A percentile compares a stretch with the other conserved stretches of the same genome.
Conservation (phyloP, 2,888 invertebrate genomes). For the Meganola albula region DNA sequence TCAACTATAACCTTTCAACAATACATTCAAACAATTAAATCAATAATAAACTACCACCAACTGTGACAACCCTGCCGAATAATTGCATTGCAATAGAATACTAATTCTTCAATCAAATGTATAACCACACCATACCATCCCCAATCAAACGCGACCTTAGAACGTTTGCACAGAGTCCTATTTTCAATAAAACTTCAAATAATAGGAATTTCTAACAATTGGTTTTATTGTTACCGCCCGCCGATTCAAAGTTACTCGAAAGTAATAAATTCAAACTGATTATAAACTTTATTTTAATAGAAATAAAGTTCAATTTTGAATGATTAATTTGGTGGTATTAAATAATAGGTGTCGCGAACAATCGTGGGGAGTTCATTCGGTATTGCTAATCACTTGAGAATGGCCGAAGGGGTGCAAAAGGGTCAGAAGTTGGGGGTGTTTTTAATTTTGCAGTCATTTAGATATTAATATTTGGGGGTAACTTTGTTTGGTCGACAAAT, state of each 20-base stretch:
- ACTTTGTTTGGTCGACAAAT: constrained; percentile 28
- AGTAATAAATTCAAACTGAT: constrained; percentile 23
- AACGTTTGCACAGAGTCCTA: constrained; percentile 30
- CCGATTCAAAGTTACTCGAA: constrained; percentile 54
- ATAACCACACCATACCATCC: constrained; percentile 26
- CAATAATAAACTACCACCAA: constrained; percentile 11
- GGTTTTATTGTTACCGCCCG: constrained; percentile 74
- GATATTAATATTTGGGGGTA: constrained; percentile 29
- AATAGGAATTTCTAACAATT: constrained; percentile 54
- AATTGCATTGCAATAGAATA: constrained; percentile 61
- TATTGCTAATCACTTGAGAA: constrained; percentile 53
- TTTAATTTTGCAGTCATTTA: constrained; percentile 45
- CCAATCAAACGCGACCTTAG: constrained; percentile 27
- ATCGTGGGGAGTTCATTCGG: constrained; percentile 46
- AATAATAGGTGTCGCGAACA: constrained; percentile 59
- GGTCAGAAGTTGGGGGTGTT: constrained; percentile 43
- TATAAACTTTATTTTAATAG: constrained; percentile 23
- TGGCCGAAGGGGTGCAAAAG: constrained; percentile 33
- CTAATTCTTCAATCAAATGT: constrained; percentile 61
- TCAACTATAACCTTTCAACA: constrained; percentile 5
- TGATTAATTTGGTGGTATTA: constrained; percentile 41
- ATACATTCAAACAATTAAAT: constrained; percentile 19
- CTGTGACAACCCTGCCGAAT: constrained; percentile 46
- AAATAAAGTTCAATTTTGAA: constrained; percentile 32
- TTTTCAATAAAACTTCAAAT: constrained; percentile 31